Percentiles rank a stretch among this genome's conserved stretches.
phyloP scores from a whole-genome alignment of 1,140 invertebrate genomes.

The Gerris buenoi region DNA sequence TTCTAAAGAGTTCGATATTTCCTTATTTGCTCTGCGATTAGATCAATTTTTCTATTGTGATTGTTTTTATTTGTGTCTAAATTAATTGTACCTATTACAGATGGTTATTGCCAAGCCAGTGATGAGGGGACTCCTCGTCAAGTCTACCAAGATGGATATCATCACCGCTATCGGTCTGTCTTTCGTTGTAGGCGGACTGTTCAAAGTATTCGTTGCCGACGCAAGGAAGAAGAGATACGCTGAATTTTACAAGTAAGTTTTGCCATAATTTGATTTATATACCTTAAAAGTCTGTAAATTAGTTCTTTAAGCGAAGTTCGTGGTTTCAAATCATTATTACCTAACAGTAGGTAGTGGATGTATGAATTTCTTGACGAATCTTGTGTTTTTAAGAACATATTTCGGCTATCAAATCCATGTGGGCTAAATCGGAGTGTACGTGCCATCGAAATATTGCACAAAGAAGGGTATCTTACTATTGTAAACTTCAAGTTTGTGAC shows the following conservation, averaged over 20 bases:
- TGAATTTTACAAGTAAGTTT: conserved; percentile 47
- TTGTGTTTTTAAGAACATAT: too few species aligned
- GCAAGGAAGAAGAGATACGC: conserved; percentile 42
- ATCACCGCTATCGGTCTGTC: conserved; percentile 31
- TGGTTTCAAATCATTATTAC: conserved; percentile 1
- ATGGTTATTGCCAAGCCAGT: conserved; percentile 29
- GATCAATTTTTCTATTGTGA: too few species aligned
- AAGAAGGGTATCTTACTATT: too few species aligned
- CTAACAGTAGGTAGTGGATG: not conserved
- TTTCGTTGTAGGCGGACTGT: conserved; percentile 29
- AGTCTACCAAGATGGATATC: conserved; percentile 39
- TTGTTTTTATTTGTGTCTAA: too few species aligned
- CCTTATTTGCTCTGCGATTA: too few species aligned
- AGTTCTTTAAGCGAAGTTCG: too few species aligned
- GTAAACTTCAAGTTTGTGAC: too few species aligned
- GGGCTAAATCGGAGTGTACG: too few species aligned
- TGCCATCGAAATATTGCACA: too few species aligned
- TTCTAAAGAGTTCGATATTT: too few species aligned
- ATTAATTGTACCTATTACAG: not conserved
- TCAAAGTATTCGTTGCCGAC: conserved; percentile 36
- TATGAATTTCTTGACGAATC: too few species aligned
- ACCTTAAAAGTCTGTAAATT: not conserved
- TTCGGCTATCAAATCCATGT: too few species aligned
- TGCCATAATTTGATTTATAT: conserved; percentile 7
- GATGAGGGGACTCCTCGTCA: conserved; percentile 39